Evolutionary conservation across 2,888 invertebrate species (phyloP).

Genomic region (Clepsis dumicolana): DNA sequence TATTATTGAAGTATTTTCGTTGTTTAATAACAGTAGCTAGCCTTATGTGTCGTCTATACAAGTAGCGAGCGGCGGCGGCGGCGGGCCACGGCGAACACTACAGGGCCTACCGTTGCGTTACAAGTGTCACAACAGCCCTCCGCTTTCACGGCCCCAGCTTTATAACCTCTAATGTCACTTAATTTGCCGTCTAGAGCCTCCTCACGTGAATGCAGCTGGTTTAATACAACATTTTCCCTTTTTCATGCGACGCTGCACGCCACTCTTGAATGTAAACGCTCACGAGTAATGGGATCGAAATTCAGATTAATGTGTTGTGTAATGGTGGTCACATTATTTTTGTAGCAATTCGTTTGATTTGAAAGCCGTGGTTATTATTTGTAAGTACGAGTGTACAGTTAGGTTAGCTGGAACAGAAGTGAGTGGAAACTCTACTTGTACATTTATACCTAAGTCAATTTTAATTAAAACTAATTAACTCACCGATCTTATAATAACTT

Average conservation of each 20-base stretch:
- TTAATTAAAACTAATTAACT: too few relatives aligned
- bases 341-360: background rate
- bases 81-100: conserved; percentile 58
- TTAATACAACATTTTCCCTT: conserved; percentile 81
- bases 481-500: too few relatives aligned
- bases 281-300: conserved; percentile 75
- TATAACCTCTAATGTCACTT: conserved; percentile 84
- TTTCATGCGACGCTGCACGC: conserved; percentile 73
- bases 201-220: conserved; percentile 83
- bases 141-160: conserved; percentile 78
- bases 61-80: conserved; percentile 51
- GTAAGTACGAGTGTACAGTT: background rate
- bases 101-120: conserved; percentile 69
- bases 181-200: conserved; percentile 83
- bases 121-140: conserved; percentile 76
- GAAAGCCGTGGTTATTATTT: background rate
- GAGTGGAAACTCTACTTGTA: background rate
- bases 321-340: conserved; percentile 7
- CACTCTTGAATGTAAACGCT: conserved; percentile 80
- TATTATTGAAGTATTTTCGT: too few relatives aligned
- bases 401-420: background rate
- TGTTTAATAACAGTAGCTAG: background rate
- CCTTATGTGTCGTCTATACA: background rate
- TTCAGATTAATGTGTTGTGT: conserved; percentile 22
- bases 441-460: too few relatives aligned